Conservation (phyloP, 2,888 invertebrate species). For the Nipponacmea schrenckii region DNA sequence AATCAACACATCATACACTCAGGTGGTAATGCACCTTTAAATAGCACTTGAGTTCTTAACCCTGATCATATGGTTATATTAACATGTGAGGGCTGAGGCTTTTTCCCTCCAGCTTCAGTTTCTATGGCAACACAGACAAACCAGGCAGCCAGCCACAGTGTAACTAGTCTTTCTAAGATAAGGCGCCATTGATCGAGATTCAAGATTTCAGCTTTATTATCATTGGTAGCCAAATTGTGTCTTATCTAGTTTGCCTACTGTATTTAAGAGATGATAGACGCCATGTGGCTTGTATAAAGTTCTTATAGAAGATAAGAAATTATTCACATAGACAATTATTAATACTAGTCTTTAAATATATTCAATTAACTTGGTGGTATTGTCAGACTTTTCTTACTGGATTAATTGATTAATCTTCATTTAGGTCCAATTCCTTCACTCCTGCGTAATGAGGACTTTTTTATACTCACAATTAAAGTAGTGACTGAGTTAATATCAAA, state of each 20-base stretch:
- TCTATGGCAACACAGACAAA: constrained; percentile 4
- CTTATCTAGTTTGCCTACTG: constrained; percentile 5
- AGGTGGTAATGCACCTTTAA: not conserved
- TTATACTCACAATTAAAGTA: too few relatives aligned
- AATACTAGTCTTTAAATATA: too few relatives aligned
- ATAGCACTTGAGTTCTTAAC: not conserved
- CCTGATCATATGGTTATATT: constrained; percentile 6
- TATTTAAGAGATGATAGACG: not conserved
- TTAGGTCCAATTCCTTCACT: too few relatives aligned
- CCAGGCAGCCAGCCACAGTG: not conserved
- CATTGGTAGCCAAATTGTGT: not conserved
- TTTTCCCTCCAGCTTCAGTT: constrained; percentile 5
- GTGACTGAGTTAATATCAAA: too few relatives aligned
- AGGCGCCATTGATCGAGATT: not conserved
- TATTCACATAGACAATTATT: too few relatives aligned
- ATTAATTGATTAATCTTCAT: too few relatives aligned
- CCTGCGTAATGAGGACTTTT: too few relatives aligned
- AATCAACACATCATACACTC: too few relatives aligned
- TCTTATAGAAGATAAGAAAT: too few relatives aligned
- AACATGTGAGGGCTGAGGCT: constrained; percentile 4
- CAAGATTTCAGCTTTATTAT: not conserved
- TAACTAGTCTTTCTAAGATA: not conserved
- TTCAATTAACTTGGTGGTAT: too few relatives aligned
- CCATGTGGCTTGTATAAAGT: too few relatives aligned
- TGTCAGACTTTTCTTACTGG: too few relatives aligned